These are phyloP conservation scores for Pollimyrus isidori DNA, from an alignment of 2,113 vertebrate genomes.

Conservation along the genomic window DNA sequence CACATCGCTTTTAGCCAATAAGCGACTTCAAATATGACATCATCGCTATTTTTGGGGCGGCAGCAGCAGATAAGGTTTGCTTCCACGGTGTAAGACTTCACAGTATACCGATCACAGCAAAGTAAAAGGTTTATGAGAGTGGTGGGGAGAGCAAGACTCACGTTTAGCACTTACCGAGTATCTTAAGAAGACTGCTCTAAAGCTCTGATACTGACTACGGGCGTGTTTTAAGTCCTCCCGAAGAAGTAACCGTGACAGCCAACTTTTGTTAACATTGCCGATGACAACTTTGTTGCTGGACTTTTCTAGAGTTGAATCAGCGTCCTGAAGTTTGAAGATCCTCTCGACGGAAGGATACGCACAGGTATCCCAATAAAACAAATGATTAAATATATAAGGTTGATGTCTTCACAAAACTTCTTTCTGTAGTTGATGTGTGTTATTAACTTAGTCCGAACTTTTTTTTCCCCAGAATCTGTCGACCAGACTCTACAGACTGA, in stretches of 20 bases:
- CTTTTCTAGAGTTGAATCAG: neutral
- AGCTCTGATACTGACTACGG: neutral
- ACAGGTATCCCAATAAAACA: neutral
- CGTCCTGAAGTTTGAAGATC: conserved; percentile 2
- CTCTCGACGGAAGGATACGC: neutral
- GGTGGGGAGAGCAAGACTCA: neutral
- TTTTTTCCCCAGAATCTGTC: neutral
- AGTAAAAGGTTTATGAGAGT: conserved; percentile 1
- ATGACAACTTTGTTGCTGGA: neutral
- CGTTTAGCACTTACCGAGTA: conserved; percentile 13
- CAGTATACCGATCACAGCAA: conserved; percentile 63
- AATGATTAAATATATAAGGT: neutral
- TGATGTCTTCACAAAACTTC: neutral
- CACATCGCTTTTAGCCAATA: conserved; percentile 74
- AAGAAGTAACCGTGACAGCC: neutral
- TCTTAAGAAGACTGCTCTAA: conserved; percentile 16
- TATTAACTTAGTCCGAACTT: conserved; percentile 13
- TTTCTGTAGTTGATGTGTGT: neutral
- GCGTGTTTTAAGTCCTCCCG: neutral
- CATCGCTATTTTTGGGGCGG: conserved; percentile 96
- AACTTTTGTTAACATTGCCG: neutral
- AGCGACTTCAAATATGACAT: conserved; percentile 81
- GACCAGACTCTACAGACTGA: conserved; percentile 34
- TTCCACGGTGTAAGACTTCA: conserved; percentile 74
- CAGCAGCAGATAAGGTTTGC: conserved; percentile 91